Conservation (phyloP, 2,113 vertebrate species). For the Gymnocephalus cernua region DNA sequence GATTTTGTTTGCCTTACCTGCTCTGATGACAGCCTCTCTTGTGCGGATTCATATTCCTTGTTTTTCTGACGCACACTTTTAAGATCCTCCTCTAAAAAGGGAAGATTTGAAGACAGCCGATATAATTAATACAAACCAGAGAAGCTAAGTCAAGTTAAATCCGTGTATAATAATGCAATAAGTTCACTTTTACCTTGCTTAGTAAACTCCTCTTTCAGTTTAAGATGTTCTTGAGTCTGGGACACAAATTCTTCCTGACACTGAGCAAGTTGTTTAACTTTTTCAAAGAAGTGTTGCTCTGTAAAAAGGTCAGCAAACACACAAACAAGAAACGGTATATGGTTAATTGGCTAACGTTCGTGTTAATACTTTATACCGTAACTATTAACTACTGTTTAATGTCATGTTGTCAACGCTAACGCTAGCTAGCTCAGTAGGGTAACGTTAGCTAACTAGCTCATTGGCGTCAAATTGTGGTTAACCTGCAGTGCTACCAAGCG, state of each 20-base stretch:
- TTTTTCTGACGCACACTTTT: conserved; percentile 87
- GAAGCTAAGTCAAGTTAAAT: background rate
- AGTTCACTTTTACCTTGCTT: conserved; percentile 86
- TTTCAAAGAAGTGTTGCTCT: conserved; percentile 97
- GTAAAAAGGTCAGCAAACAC: conserved; percentile 32
- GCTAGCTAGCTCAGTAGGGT: background rate
- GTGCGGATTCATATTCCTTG: conserved; percentile 87
- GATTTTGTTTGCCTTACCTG: conserved; percentile 79
- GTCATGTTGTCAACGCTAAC: background rate
- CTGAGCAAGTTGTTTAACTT: conserved; percentile 91
- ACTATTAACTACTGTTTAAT: no score
- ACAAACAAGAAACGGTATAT: accelerated
- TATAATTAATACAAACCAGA: background rate
- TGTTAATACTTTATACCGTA: background rate
- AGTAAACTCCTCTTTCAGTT: conserved; percentile 86
- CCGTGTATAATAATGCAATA: background rate
- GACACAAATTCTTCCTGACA: conserved; percentile 91
- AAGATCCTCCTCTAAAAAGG: conserved; percentile 85
- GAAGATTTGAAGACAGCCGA: background rate
- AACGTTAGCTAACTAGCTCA: conserved; percentile 28
- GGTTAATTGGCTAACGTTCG: no score
- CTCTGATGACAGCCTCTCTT: conserved; percentile 81
- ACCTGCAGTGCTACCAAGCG: background rate
- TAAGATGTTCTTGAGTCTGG: conserved; percentile 89
- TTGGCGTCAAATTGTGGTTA: background rate